phyloP scores from a whole-genome alignment of 1,140 invertebrate genomes.

The Heliothis subflexa region DNA sequence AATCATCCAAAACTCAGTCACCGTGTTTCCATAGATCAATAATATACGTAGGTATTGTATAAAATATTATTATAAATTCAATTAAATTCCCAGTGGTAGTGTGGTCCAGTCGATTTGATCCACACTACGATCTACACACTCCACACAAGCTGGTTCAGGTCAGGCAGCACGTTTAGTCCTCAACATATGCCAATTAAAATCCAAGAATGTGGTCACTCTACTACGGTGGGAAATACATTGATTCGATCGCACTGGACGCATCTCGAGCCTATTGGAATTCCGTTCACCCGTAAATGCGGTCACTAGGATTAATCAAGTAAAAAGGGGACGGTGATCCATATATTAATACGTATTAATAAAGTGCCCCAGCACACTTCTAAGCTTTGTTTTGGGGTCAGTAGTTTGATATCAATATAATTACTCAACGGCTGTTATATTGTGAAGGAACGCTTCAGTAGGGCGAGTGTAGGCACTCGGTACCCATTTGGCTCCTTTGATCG shows the following conservation, averaged over 20 bases:
- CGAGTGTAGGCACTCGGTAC: slow-evolving; percentile 48
- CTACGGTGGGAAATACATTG: slow-evolving; percentile 6
- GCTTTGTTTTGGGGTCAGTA: slow-evolving; percentile 16
- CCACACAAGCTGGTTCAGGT: not conserved
- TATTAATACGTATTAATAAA: not conserved
- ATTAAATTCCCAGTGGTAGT: too few relatives aligned
- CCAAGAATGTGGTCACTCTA: slow-evolving; percentile 26
- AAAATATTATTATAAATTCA: too few relatives aligned
- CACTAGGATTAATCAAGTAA: slow-evolving; percentile 33
- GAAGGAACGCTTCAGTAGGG: slow-evolving; percentile 50
- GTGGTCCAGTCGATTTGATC: not conserved
- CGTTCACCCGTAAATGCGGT: slow-evolving; percentile 3
- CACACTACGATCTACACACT: not conserved
- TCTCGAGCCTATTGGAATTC: slow-evolving; percentile 12
- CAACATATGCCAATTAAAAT: slow-evolving; percentile 18
- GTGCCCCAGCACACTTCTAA: slow-evolving; percentile 16
- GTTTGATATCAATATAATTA: slow-evolving; percentile 37
- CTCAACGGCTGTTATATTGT: slow-evolving; percentile 48
- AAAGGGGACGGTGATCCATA: slow-evolving; percentile 2
- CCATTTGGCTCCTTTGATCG: slow-evolving; percentile 57
- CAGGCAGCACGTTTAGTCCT: not conserved
- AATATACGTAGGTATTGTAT: too few relatives aligned
- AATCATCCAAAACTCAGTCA: too few relatives aligned
- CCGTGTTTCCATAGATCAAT: too few relatives aligned
- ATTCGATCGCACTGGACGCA: not conserved